phyloP scores from a whole-genome alignment of 2,888 invertebrate species.

The Drosophila setosimentum region DNA sequence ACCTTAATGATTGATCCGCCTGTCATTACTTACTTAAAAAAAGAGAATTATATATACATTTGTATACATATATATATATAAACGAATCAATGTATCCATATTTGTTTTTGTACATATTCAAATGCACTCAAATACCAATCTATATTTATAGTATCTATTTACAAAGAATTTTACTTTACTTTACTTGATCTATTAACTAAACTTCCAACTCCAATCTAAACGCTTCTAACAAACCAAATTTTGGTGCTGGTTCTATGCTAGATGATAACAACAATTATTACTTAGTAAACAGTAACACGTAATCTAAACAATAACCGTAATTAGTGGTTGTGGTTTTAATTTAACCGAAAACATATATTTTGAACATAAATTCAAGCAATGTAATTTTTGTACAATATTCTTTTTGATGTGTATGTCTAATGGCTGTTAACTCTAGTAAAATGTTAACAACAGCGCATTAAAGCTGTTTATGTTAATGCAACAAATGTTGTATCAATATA shows the following conservation, averaged over 20 bases:
- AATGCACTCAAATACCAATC: constrained; percentile 53
- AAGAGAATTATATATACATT: constrained; percentile 3
- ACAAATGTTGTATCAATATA: not conserved
- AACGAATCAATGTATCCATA: not conserved
- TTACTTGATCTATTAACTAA: constrained; percentile 19
- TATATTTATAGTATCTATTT: constrained; percentile 29
- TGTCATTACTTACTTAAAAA: constrained; percentile 34
- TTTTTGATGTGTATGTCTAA: constrained; percentile 45
- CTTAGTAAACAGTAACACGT: constrained; percentile 16
- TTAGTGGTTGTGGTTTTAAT: constrained; percentile 68
- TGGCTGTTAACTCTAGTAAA: constrained; percentile 21
- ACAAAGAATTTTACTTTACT: constrained; percentile 24
- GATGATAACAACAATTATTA: constrained; percentile 36
- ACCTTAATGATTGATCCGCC: constrained; percentile 23
- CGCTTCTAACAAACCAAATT: constrained; percentile 67
- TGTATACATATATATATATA: constrained; percentile 6
- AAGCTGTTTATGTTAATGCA: not conserved
- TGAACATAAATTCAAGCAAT: constrained; percentile 42
- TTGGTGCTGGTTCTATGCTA: constrained; percentile 71
- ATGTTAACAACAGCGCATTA: not conserved
- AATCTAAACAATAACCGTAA: constrained; percentile 47
- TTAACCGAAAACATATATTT: constrained; percentile 37
- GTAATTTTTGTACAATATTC: constrained; percentile 36
- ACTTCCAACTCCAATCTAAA: constrained; percentile 57
- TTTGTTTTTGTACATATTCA: constrained; percentile 43